A percentile compares a stretch with the other conserved stretches of the same genome.
These are phyloP conservation scores for Cheilosia vernalis DNA, from an alignment of 2,888 invertebrate genomes.

Conservation along the genomic window DNA sequence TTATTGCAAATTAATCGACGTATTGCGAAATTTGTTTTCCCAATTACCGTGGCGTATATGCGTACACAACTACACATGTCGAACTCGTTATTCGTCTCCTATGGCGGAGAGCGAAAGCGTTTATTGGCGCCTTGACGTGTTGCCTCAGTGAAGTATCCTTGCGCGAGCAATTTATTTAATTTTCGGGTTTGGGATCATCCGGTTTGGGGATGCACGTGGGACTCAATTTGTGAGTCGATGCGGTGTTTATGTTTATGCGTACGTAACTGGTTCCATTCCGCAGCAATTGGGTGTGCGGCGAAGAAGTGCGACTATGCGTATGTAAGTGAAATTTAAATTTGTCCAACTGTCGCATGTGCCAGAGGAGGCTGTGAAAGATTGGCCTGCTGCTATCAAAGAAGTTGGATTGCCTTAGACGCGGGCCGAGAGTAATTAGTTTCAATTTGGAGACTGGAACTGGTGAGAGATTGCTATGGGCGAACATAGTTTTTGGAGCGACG, in stretches of 20 bases:
- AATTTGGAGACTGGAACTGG: slow-evolving; percentile 43
- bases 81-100: slow-evolving; percentile 63
- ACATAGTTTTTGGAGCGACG: slow-evolving; percentile 21
- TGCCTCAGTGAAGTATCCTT: background rate
- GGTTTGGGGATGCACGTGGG: slow-evolving; percentile 67
- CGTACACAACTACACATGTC: slow-evolving; percentile 67
- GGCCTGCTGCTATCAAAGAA: slow-evolving; percentile 23
- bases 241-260: slow-evolving; percentile 19
- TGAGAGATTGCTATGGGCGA: slow-evolving; percentile 45
- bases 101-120: slow-evolving; percentile 70
- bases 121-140: slow-evolving; percentile 66
- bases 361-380: slow-evolving; percentile 1
- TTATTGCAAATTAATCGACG: slow-evolving; percentile 71
- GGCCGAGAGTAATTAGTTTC: slow-evolving; percentile 62
- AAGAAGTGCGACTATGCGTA: slow-evolving; percentile 43
- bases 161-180: slow-evolving; percentile 46
- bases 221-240: slow-evolving; percentile 38
- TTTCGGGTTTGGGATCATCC: slow-evolving; percentile 59
- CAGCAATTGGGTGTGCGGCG: background rate
- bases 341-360: slow-evolving; percentile 52
- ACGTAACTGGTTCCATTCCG: slow-evolving; percentile 55
- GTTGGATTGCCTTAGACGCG: slow-evolving; percentile 46
- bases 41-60: slow-evolving; percentile 44
- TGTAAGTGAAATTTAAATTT: slow-evolving; percentile 71
- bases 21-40: slow-evolving; percentile 70